Base-by-base conservation (phyloP, 2,888 invertebrate genomes). In the Gibbula magus region DNA sequence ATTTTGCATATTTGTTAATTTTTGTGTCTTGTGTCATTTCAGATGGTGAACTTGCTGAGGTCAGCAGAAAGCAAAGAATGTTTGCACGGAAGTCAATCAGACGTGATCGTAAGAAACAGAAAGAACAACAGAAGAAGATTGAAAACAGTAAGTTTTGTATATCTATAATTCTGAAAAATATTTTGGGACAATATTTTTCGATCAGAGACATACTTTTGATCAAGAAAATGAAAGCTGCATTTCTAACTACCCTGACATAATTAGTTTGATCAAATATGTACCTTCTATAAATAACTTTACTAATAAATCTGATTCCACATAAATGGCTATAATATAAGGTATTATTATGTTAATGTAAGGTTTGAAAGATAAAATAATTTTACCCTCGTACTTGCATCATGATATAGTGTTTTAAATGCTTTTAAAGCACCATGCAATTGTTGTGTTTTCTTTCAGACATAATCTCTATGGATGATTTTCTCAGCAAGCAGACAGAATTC, bases 391-490 rank as follows among this genome's bases (percentile, higher is more conserved):
- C 35, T 5, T 35, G n/a, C n/a, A n/a, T n/a, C n/a, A n/a, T 35
- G 7, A 35, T 35, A 5, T 7, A 35, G 4, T 5, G 4, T 35
- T 35, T 5, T 35, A 35, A 5, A 35, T 7, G 7, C 4, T 3
- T 5, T 35, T 35, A 35, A 3, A 35, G 35, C 10, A 10, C 13
- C 13, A 45, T 10, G 10, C 1, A 45, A 13, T 13, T 32, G 0
- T 32, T 70, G 4, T 75, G 56, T 70, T 75, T 66, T 70, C 22
- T 85, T 85, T 35, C 86, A 90, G 90, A 88, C 83, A 85, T 84
- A 77, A 87, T 91, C 45, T 89, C 88, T 1, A 90, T 90, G 88
- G 88, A 91, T 77, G 91, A 91, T 77, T 91, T 88, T 80, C 83
- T 87, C 18, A 84, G 86, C 77, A 90, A 90, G 78, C 89, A 90